Evolutionary conservation across 2,888 invertebrate species (phyloP), one percentile per base, ranked within the genome.

Genomic region (Pediacus dermestoides): DNA sequence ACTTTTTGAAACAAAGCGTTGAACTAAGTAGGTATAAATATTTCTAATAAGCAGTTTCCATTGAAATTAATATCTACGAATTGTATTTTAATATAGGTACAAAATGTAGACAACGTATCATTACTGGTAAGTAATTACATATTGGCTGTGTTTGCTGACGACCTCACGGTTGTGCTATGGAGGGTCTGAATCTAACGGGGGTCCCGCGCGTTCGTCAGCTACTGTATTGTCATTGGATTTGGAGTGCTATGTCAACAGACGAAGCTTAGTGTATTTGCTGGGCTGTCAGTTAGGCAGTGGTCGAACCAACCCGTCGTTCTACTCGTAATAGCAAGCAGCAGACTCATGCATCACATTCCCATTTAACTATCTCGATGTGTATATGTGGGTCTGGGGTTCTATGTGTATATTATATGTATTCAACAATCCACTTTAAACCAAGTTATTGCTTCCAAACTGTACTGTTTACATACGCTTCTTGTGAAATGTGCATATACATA

Each of bases 181-280:
- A 46, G 44, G 58, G 50, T 48, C 46, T 44, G 45, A 45, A 46
- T 32, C n/a, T n/a, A n/a, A n/a, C 32, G 39, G 39, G 36, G 46
- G 42, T 26, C 34, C 36, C 39, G 38, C 44, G 27, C 48, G 44
- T 35, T 44, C 52, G 48, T 50, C 49, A 31, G 67, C 68, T 69
- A 67, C 68, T 67, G 68, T 69, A 68, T 69, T 69, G 68, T 68
- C 67, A 62, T 67, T 64, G 67, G 66, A 65, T 66, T 62, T 68
- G 53, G 60, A 69, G 69, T 68, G 69, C 64, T 66, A 50, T 57
- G 67, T 64, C 66, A 69, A 69, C 66, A 69, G 60, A 57, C 55
- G 60, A 59, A 10, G 14, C 28, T 60, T 60, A 60, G 65, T 62
- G 61, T 67, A 66, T 67, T 67, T 66, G 58, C 64, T 61, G 55